phyloP scores from a whole-genome alignment of 1,140 invertebrate genomes.

The Trypoxylus dichotomus region DNA sequence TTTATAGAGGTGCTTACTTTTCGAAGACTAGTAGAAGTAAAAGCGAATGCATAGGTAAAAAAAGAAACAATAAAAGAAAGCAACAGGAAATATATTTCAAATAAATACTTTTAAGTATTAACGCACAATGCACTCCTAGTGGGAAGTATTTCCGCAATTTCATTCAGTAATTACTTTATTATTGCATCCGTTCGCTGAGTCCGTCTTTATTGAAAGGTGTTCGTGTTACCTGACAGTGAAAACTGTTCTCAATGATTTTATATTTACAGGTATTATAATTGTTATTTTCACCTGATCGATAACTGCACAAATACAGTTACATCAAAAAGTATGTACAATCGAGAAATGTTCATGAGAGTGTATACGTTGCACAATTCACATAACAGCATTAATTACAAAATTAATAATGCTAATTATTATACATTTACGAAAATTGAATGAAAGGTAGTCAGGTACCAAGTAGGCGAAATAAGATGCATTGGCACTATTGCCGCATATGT shows the following conservation, averaged over 20 bases:
- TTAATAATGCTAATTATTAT: too few species aligned
- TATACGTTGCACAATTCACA: neutral
- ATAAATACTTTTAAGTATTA: neutral
- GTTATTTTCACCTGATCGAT: neutral
- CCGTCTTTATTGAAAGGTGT: neutral
- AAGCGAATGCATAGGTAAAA: too few species aligned
- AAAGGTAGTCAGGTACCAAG: too few species aligned
- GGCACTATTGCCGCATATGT: too few species aligned
- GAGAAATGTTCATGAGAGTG: neutral
- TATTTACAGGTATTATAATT: neutral
- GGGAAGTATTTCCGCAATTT: neutral
- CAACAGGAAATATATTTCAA: too few species aligned
- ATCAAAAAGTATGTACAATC: neutral
- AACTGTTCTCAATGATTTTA: neutral
- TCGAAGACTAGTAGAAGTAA: too few species aligned
- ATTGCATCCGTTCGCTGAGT: neutral
- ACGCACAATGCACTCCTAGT: neutral
- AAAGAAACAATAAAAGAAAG: too few species aligned
- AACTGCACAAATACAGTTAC: neutral
- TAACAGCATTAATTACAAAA: too few species aligned
- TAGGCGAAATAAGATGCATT: too few species aligned
- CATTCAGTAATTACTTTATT: neutral
- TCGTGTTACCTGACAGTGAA: neutral
- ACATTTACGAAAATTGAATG: too few species aligned
- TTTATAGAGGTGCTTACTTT: too few species aligned